Percentiles rank a stretch among this genome's conserved stretches.
Evolutionary conservation across 2,797 vertebrate species (phyloP).

Genomic region (Gallirallus australis): DNA sequence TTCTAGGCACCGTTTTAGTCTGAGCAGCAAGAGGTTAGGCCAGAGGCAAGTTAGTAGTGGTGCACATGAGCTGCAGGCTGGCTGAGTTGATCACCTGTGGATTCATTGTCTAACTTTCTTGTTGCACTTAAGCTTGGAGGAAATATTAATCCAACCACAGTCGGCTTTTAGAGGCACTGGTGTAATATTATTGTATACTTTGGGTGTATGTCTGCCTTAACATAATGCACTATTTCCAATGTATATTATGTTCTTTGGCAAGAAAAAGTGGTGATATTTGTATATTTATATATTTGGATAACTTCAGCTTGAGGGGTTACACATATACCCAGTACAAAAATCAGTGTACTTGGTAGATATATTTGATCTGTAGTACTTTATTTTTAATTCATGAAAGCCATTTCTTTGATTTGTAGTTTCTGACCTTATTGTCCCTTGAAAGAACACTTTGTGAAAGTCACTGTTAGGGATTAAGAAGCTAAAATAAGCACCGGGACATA

Average conservation of each 20-base stretch:
- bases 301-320: background rate
- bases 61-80: background rate
- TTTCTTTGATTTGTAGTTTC: conserved; percentile 38
- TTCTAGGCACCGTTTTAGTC: background rate
- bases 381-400: conserved; percentile 50
- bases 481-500: conserved; percentile 36
- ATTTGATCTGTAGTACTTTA: conserved; percentile 21
- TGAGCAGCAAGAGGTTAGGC: background rate
- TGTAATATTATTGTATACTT: background rate
- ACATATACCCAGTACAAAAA: background rate
- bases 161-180: background rate
- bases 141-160: background rate
- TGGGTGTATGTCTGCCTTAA: background rate
- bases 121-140: background rate
- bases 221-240: background rate
- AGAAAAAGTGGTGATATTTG: background rate
- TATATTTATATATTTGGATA: background rate
- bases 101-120: background rate
- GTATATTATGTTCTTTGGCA: background rate
- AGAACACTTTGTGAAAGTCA: conserved; percentile 44
- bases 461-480: conserved; percentile 15
- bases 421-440: conserved; percentile 33
- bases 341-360: background rate
- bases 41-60: background rate
- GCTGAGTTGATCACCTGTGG: background rate